A percentile compares a stretch with the other conserved stretches of the same genome.
phyloP scores from a whole-genome alignment of 2,797 vertebrate species.

The Gadopsis bispinosus region DNA sequence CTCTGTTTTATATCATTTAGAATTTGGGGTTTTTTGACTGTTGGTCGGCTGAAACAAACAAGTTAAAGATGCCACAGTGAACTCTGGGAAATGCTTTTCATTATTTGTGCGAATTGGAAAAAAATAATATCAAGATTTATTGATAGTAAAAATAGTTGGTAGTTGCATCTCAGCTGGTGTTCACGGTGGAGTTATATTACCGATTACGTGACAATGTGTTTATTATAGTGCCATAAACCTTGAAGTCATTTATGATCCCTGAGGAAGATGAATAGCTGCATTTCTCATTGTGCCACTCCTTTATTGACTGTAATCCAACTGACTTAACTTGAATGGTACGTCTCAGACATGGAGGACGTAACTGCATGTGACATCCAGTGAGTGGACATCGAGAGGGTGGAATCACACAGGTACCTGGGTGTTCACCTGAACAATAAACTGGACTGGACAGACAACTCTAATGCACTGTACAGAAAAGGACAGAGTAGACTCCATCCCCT shows the following conservation, averaged over 20 bases:
- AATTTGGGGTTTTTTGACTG: too few species aligned
- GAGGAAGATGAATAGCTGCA: neutral
- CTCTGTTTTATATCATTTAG: too few species aligned
- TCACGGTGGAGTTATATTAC: neutral
- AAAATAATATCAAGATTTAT: too few species aligned
- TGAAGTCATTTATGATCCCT: neutral
- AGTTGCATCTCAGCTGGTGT: too few species aligned
- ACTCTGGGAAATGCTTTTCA: neutral
- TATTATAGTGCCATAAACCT: too few species aligned
- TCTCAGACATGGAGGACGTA: neutral
- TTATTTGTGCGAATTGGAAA: neutral
- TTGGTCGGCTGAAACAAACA: too few species aligned
- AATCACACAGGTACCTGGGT: too few species aligned
- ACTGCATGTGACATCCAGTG: neutral
- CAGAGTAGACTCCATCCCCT: too few species aligned
- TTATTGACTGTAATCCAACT: neutral
- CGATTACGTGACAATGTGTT: neutral
- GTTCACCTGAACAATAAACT: too few species aligned
- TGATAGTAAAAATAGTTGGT: neutral
- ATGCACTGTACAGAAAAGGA: too few species aligned
- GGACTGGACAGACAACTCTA: too few species aligned
- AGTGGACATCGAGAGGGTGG: too few species aligned
- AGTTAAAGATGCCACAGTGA: neutral
- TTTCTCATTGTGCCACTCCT: neutral
- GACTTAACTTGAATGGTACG: neutral